Evolutionary conservation across 2,113 vertebrate species (phyloP).

Genomic region (Saimiri boliviensis): DNA sequence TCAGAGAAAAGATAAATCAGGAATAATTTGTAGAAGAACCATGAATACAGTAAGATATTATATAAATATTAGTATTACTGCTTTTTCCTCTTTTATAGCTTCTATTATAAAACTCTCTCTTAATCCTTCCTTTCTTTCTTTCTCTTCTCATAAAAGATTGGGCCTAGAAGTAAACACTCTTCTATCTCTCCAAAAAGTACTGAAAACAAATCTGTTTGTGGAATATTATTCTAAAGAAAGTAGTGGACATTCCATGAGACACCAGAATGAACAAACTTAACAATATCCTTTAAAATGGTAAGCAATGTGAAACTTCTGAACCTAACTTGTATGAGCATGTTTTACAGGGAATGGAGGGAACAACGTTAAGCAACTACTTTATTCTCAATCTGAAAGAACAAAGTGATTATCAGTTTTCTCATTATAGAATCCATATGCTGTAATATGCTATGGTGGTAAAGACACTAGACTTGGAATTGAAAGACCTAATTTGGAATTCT

Average conservation of each 20-base stretch:
- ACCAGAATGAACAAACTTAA: background rate
- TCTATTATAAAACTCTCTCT: background rate
- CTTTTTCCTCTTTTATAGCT: background rate
- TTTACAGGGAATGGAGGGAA: background rate
- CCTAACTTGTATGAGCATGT: background rate
- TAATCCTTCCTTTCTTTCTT: background rate
- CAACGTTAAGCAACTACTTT: background rate
- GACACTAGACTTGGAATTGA: background rate
- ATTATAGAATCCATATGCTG: background rate
- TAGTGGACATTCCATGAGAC: background rate
- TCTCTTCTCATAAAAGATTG: background rate
- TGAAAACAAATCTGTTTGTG: background rate
- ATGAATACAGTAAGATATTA: background rate
- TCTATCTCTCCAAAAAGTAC: background rate
- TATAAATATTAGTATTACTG: background rate
- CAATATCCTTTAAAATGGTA: background rate
- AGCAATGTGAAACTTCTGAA: constrained; percentile 15
- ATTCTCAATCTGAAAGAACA: background rate
- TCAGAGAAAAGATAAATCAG: background rate
- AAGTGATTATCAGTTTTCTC: constrained; percentile 17
- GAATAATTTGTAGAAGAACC: background rate
- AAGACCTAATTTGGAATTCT: constrained; percentile 34
- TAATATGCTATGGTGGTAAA: background rate
- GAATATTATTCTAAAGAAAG: background rate
- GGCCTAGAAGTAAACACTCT: background rate